These are phyloP conservation scores for Hipparchia sbordonii DNA, from an alignment of 2,888 invertebrate genomes.

Conservation along the genomic window DNA sequence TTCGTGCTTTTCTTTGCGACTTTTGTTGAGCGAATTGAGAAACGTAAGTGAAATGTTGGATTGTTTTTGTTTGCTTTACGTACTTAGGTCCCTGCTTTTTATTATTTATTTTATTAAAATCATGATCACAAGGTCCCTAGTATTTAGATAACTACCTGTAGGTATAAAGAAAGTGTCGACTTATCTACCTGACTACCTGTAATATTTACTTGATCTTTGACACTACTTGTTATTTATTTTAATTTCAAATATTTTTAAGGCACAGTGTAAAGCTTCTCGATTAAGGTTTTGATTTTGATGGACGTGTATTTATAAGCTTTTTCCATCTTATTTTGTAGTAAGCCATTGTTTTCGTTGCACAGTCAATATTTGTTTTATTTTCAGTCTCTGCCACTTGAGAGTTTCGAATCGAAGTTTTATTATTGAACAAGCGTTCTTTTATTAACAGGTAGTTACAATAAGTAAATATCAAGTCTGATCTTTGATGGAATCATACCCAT, in stretches of 20 bases:
- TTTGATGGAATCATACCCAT: background rate
- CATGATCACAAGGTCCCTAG: too few species aligned
- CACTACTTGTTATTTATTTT: too few species aligned
- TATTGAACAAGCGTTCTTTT: constrained; percentile 65
- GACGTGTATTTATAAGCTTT: constrained; percentile 2
- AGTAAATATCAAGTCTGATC: constrained; percentile 55
- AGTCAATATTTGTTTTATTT: constrained; percentile 52
- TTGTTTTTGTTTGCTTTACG: constrained; percentile 56
- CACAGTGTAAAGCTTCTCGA: background rate
- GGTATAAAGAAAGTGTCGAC: too few species aligned
- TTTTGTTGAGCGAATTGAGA: constrained; percentile 62
- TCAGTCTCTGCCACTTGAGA: constrained; percentile 60
- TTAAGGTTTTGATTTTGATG: background rate
- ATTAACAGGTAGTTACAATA: constrained; percentile 70
- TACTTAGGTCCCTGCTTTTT: background rate
- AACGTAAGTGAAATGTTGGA: constrained; percentile 61
- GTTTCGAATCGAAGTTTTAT: constrained; percentile 51
- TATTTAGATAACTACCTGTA: too few species aligned
- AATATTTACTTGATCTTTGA: too few species aligned
- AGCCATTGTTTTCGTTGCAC: background rate
- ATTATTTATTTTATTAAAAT: background rate
- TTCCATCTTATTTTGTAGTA: constrained; percentile 1
- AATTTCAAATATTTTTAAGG: background rate
- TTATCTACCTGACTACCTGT: too few species aligned
- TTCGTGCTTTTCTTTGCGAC: constrained; percentile 70